Percentiles rank a stretch among this genome's conserved stretches.
Evolutionary conservation across 2,113 vertebrate species (phyloP).

Genomic region (Bucco capensis): DNA sequence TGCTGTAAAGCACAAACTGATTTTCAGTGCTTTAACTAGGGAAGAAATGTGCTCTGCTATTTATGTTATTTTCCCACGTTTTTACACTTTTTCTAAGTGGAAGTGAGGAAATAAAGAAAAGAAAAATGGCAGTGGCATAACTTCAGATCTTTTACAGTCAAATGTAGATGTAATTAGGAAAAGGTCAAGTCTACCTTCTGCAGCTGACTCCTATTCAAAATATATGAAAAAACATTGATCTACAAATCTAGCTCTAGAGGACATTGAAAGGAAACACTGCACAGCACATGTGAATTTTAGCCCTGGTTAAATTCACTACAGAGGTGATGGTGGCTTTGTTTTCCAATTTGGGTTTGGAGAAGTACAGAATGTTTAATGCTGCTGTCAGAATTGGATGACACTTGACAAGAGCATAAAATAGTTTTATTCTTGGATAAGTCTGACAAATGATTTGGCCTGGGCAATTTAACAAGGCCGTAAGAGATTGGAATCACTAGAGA

Average conservation of each 20-base stretch:
- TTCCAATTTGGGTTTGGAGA: background rate
- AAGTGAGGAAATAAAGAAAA: background rate
- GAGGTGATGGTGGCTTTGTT: background rate
- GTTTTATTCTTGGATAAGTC: conserved; percentile 29
- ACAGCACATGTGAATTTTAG: background rate
- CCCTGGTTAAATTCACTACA: background rate
- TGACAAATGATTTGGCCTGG: conserved; percentile 7
- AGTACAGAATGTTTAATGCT: background rate
- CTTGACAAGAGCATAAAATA: conserved; percentile 17
- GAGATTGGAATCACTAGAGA: conserved; percentile 26
- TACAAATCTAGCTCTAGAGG: background rate
- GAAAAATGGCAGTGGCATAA: background rate
- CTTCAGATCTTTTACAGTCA: background rate
- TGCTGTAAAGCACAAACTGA: background rate
- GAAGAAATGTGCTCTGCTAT: background rate
- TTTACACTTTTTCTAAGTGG: background rate
- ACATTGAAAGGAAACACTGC: background rate
- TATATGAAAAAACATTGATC: background rate
- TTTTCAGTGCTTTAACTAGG: background rate
- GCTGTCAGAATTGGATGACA: background rate
- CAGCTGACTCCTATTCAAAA: background rate
- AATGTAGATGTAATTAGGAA: background rate
- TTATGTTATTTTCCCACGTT: background rate
- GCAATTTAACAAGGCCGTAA: conserved; percentile 43
- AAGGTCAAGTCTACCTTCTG: background rate